Base-by-base conservation (phyloP, 1,140 invertebrate species). In the Leptinotarsa defecta region DNA sequence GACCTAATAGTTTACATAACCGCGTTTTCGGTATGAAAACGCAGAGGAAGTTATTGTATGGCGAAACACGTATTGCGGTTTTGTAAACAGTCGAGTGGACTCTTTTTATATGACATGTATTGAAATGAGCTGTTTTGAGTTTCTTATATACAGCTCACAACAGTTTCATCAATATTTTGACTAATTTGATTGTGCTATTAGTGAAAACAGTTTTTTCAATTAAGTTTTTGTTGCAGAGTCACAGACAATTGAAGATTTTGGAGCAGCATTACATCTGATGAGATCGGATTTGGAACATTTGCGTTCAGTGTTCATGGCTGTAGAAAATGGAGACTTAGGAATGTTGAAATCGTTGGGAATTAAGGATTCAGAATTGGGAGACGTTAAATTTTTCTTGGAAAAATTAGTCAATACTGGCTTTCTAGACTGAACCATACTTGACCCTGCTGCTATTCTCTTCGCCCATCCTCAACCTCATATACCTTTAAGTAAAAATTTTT, bases 321-420 rank as follows among this genome's bases (percentile, higher is more conserved):
- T 98, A n/a, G 95, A 98, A 83, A 97, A 96, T 83, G 96, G 96
- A 4, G 95, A 97, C 85, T 89, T 97, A 19, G 95, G 95, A 73
- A 96, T 96, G 92, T 88, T 98, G 57, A 97, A 97, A 85, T 95
- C 95, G 13, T 89, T 97, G 34, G 96, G 96, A 64, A 97, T 98
- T 85, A 96, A 97, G 86, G 96, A 97, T 86, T 96, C 95, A 0
- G 96, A 98, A 85, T 88, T 98, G 43, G 95, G 96, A n/a, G 96
- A 98, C 84, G 96, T 98, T 27, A 97, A 97, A 85, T 98, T 98
- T 88, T 98, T 98, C 89, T 89, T 98, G 75, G 96, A 98, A 87
- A 97, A 98, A 87, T 90, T 98, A 77, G 95, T 97, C 63, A 96
- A 97, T 86, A 98, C 96, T 75, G 96, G 96, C 77, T 98, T 98